These are phyloP conservation scores for Argya squamiceps DNA, from an alignment of 2,797 vertebrate genomes.

Conservation along the genomic window DNA sequence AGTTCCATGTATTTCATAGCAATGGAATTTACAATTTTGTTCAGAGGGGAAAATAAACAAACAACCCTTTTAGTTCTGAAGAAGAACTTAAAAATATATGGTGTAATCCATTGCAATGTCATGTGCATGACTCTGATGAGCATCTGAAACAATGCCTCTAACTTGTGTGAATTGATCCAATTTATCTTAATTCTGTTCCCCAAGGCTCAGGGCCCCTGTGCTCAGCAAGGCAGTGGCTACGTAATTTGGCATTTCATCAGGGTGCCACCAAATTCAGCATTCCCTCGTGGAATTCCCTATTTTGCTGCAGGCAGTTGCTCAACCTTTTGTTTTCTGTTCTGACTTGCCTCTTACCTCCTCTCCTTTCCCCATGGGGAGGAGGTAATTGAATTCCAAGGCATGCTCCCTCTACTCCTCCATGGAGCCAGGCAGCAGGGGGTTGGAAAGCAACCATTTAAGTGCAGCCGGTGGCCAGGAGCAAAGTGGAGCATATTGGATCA, in stretches of 20 bases:
- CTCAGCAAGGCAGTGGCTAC: neutral
- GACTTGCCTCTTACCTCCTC: constrained; percentile 16
- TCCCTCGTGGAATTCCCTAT: constrained; percentile 31
- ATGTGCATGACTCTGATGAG: neutral
- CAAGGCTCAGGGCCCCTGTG: neutral
- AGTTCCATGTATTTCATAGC: neutral
- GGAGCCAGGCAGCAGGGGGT: neutral
- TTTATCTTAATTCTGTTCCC: neutral
- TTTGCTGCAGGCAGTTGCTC: constrained; percentile 22
- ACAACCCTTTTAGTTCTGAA: neutral
- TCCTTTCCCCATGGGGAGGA: neutral
- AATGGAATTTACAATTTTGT: constrained; percentile 6
- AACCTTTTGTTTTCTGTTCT: constrained; percentile 54
- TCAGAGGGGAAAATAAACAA: constrained; percentile 9
- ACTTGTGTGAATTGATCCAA: neutral
- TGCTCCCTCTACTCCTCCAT: neutral
- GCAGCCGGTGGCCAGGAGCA: neutral
- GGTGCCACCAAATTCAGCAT: constrained; percentile 52
- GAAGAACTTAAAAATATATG: neutral
- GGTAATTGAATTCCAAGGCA: constrained; percentile 27
- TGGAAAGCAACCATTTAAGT: neutral
- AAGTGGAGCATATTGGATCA: neutral
- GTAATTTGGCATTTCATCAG: neutral
- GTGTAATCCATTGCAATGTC: neutral
- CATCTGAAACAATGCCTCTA: constrained; percentile 4